A percentile compares a stretch with the other conserved stretches of the same genome.
Conservation (phyloP, 2,888 invertebrate species). For the Nasonovia ribisnigri region DNA sequence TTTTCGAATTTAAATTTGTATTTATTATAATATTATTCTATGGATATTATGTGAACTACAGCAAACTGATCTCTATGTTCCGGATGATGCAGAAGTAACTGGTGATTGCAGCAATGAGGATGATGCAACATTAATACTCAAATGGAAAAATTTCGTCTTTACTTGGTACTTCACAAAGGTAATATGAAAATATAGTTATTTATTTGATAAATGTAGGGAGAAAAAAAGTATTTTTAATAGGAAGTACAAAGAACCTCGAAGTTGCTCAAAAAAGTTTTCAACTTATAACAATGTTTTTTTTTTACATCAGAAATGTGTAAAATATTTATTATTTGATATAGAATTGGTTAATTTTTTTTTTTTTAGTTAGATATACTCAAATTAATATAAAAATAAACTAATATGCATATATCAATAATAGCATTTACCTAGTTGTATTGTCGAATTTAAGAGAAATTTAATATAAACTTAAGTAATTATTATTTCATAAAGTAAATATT, state of each 20-base stretch:
- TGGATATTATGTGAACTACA: slow-evolving; percentile 69
- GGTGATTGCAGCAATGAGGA: slow-evolving; percentile 85
- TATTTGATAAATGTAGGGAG: not conserved
- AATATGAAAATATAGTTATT: slow-evolving; percentile 67
- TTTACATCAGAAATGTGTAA: not conserved
- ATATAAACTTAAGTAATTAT: no score
- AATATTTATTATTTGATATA: not conserved
- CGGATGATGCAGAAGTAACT: slow-evolving; percentile 79
- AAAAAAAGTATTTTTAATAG: not conserved
- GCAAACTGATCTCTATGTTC: slow-evolving; percentile 83
- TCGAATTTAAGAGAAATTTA: no score
- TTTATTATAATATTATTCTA: slow-evolving; percentile 13
- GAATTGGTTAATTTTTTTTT: not conserved
- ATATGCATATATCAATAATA: not conserved
- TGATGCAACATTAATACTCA: slow-evolving; percentile 78
- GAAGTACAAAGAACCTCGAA: not conserved
- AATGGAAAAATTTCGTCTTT: slow-evolving; percentile 80
- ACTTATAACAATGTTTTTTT: not conserved
- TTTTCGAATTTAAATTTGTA: not conserved
- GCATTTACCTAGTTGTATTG: not conserved
- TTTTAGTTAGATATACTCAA: not conserved
- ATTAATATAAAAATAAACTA: not conserved
- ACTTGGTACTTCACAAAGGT: slow-evolving; percentile 87
- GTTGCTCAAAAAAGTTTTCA: not conserved
- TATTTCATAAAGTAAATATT: no score